These are phyloP conservation scores for Zygaena filipendulae DNA, from an alignment of 2,888 invertebrate genomes.

Conservation along the genomic window DNA sequence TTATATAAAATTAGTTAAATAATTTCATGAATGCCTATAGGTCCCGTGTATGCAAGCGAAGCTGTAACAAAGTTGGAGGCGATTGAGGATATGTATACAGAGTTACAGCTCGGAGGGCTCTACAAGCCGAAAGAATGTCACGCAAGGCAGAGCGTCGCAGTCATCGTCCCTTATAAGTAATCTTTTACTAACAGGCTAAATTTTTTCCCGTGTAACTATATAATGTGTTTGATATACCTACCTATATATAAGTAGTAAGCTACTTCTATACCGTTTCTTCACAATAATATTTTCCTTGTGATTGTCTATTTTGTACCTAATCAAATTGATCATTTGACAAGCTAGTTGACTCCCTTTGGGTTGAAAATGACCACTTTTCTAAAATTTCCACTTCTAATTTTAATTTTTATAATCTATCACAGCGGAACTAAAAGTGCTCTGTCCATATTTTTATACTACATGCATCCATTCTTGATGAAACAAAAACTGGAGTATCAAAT, in stretches of 20 bases:
- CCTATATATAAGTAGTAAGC: too few species aligned
- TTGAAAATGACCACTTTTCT: too few species aligned
- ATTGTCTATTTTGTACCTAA: too few species aligned
- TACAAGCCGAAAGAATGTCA: conserved; percentile 74
- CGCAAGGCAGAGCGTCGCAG: conserved; percentile 80
- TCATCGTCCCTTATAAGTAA: conserved; percentile 82
- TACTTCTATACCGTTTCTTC: too few species aligned
- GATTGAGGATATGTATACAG: conserved; percentile 66
- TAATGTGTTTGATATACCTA: too few species aligned
- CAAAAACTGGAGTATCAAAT: conserved; percentile 93
- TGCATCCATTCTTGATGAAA: conserved; percentile 86
- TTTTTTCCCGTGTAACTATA: too few species aligned
- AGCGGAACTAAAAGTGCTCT: conserved; percentile 79
- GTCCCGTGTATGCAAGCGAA: conserved; percentile 43
- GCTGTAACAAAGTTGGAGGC: conserved; percentile 61
- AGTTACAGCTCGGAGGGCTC: conserved; percentile 72
- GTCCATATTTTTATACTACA: conserved; percentile 80
- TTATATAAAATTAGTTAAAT: too few species aligned
- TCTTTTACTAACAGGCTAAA: conserved; percentile 6
- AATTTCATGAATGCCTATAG: too few species aligned
- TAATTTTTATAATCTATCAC: conserved; percentile 6
- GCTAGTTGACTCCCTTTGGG: too few species aligned
- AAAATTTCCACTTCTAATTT: too few species aligned
- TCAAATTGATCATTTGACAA: too few species aligned
- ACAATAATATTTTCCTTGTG: too few species aligned